Percentiles rank a stretch among this genome's conserved stretches.
phyloP scores from a whole-genome alignment of 2,113 vertebrate genomes.

The Muntiacus reevesi region DNA sequence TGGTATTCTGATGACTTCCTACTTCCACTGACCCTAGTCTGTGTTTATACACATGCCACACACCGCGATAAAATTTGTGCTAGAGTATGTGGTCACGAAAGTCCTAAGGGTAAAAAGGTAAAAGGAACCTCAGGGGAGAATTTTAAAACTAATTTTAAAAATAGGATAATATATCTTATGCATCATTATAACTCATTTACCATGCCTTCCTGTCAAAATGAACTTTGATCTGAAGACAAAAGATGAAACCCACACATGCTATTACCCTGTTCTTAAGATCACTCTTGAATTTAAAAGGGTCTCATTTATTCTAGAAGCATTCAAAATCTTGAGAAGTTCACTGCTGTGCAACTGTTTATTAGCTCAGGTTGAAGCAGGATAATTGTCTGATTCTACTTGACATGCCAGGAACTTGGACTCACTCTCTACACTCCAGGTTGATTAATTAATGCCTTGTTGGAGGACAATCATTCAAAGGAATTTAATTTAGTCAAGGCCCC shows the following conservation, averaged over 20 bases:
- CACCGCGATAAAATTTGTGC: background rate
- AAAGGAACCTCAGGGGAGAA: background rate
- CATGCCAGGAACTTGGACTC: background rate
- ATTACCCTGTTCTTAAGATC: background rate
- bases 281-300: background rate
- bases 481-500: background rate
- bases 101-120: background rate
- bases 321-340: background rate
- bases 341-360: background rate
- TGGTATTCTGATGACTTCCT: background rate
- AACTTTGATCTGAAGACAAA: slow-evolving; percentile 33
- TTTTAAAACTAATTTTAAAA: background rate
- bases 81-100: background rate
- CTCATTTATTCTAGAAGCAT: slow-evolving; percentile 13
- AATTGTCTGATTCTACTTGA: background rate
- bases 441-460: background rate
- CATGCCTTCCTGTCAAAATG: slow-evolving; percentile 24
- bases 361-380: background rate
- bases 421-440: background rate
- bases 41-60: background rate
- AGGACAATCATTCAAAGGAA: background rate
- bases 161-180: background rate
- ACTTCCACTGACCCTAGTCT: background rate
- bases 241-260: background rate
- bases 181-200: slow-evolving; percentile 11